Base-by-base conservation (phyloP, 2,888 invertebrate species). In the Eucriotettix oculatus region DNA sequence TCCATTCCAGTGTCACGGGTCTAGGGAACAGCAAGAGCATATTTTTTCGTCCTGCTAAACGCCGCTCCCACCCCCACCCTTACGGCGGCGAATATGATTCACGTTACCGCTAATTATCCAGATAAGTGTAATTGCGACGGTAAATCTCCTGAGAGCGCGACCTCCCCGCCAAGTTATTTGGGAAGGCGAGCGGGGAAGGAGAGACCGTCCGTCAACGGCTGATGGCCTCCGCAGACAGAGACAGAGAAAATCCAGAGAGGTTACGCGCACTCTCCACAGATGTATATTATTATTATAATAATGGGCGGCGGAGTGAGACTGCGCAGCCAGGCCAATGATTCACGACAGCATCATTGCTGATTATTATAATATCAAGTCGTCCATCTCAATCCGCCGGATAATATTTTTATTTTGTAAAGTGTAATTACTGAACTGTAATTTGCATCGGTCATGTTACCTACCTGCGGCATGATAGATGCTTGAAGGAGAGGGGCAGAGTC, bases 261-360 rank as follows among this genome's bases (percentile, higher is more conserved):
- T 61, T 59, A 59, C 58, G 58, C 61, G 61, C 58, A 54, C 58
- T 58, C 17, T 42, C 56, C 41, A 56, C 54, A 60, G 61, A 64
- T 64, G 64, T 63, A 63, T 63, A 64, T 64, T 64, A 64, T 64
- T 64, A 64, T 64, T 57, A 63, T 64, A 61, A 64, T 64, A 64
- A 64, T 64, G 58, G 57, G 42, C 58, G 60, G 61, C 29, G 29
- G 29, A 29, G 29, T 29, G 63, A 58, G 62, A 59, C 57, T 43
- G 58, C 58, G 52, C 52, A 56, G 53, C 42, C 48, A 61, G 53
- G 59, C 54, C 63, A 63, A 61, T 64, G 64, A 64, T 64, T 64
- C 64, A 64, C 63, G 61, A 62, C 64, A 42, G 56, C 58, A 52
- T 61, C 58, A 62, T 64, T 61, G 60, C 64, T 64, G 64, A 64